phyloP scores from a whole-genome alignment of 2,888 invertebrate species.

The Pandemis cinnamomeana region DNA sequence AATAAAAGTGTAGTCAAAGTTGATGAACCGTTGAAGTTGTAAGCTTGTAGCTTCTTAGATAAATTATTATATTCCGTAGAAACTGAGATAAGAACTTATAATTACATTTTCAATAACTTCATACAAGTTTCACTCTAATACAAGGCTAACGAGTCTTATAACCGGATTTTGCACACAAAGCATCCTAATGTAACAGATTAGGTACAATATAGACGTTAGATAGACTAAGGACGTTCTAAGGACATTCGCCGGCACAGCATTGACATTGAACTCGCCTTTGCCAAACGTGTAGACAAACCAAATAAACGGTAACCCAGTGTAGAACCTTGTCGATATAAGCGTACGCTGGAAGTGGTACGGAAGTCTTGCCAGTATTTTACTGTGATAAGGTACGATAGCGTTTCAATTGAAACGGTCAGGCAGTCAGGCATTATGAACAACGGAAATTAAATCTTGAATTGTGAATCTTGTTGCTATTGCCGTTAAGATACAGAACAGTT shows the following conservation, averaged over 20 bases:
- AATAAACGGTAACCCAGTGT: not conserved
- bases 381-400: not conserved
- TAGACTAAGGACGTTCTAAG: conserved; percentile 10
- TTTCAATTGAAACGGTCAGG: not conserved
- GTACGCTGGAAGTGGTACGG: not conserved
- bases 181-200: conserved; percentile 7
- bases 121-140: not conserved
- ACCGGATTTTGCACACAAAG: conserved; percentile 8
- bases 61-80: too few relatives aligned
- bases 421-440: not conserved
- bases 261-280: conserved; percentile 7
- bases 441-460: not conserved
- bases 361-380: not conserved
- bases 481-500: not conserved
- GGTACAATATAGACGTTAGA: not conserved
- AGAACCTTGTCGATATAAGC: not conserved
- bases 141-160: not conserved
- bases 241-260: not conserved
- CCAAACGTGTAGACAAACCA: not conserved
- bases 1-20: too few relatives aligned
- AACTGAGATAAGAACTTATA: too few relatives aligned
- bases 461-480: not conserved
- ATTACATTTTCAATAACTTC: not conserved
- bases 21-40: too few relatives aligned
- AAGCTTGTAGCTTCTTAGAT: too few relatives aligned